Base-by-base conservation (phyloP, 2,888 invertebrate genomes). In the Druceiella hillmani region DNA sequence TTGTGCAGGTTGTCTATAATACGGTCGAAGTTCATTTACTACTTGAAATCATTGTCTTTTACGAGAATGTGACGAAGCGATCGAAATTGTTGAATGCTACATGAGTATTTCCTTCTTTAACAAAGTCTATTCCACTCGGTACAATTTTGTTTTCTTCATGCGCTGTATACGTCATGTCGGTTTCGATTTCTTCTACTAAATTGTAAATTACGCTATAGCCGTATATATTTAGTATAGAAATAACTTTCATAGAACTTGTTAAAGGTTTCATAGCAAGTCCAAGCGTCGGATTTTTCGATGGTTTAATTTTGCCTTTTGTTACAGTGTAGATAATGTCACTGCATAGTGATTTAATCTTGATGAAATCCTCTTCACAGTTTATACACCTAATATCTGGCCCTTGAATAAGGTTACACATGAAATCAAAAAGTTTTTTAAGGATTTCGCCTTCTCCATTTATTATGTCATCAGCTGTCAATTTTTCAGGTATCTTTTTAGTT, bases 151-250 rank as follows among this genome's bases (percentile, higher is more conserved):
- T 33, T 2, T 28, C 20, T 22, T 38, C 11, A 13, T 28, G 15
- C 12, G 39, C 38, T 24, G 36, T 33, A 10, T 27, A 43, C 2
- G 48, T 48, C 17, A 48, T 36, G 41, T 54, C 48, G 11, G 50
- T 53, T 40, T 53, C 56, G 11, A 57, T 33, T 49, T 57, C 52
- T 53, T 57, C 53, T 25, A 48, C 47, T 25, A 52, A 36, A 47
- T 47, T 48, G 41, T 55, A 55, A 12, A 49, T 45, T 25, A 51
- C 33, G 7, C 46, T 48, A 49, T 56, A 55, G 1, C 54, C 56
- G 40, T 50, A 54, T 36, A 45, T 53, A 41, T 55, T 55, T 2
- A 54, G 31, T 28, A 56, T 52, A 4, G 50, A 49, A 7, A 47
- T 10, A 35, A 47, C 49, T 51, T 55, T 44, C 33, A 49, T 17